Evolutionary conservation across 2,113 vertebrate genomes (phyloP).

Genomic region (Cebidichthys violaceus): DNA sequence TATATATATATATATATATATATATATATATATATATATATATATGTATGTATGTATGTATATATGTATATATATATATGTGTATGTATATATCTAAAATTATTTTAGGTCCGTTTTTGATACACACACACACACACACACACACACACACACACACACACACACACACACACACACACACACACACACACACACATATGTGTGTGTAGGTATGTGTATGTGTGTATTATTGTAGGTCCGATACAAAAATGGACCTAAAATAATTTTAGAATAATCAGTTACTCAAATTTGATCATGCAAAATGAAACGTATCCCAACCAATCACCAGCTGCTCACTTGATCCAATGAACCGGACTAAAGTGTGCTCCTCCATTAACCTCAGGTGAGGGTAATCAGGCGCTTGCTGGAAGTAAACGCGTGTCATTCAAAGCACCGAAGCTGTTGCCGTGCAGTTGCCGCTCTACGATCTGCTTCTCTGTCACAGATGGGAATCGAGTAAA

Average conservation of each 20-base stretch:
- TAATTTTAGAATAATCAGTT: not conserved
- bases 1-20: too few relatives aligned
- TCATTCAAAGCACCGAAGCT: not conserved
- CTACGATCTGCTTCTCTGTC: not conserved
- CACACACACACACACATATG: too few relatives aligned
- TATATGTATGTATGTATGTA: too few relatives aligned
- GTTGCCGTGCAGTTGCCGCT: not conserved
- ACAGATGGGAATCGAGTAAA: not conserved
- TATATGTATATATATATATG: too few relatives aligned
- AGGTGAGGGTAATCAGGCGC: constrained; percentile 27
- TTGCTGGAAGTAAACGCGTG: constrained; percentile 27
- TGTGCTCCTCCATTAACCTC: constrained; percentile 29
- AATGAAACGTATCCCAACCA: not conserved
- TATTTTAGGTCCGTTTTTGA: too few relatives aligned
- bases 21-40: too few relatives aligned
- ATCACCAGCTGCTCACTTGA: constrained; percentile 43
- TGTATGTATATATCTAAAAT: too few relatives aligned
- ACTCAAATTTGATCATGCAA: not conserved
- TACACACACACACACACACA: too few relatives aligned
- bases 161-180: too few relatives aligned
- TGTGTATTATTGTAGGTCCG: too few relatives aligned
- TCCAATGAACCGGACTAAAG: constrained; percentile 15
- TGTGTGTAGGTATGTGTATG: too few relatives aligned
- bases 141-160: too few relatives aligned
- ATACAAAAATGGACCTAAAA: not conserved